Evolutionary conservation across 1,140 invertebrate genomes (phyloP).

Genomic region (Stegodyphus mimosarum): DNA sequence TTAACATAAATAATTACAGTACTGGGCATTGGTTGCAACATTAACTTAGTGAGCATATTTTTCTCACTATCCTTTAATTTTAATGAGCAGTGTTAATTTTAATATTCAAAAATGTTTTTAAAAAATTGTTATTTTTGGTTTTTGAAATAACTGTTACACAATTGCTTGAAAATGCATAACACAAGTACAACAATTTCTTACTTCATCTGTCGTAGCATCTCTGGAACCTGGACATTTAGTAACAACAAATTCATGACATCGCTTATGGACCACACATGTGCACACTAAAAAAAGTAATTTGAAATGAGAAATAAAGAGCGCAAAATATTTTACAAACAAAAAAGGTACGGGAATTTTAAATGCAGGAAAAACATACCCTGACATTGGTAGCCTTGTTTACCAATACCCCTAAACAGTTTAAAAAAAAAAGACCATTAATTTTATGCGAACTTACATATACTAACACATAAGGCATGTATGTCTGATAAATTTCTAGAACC

Average conservation of each 20-base stretch:
- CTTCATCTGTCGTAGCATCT: conserved; percentile 73
- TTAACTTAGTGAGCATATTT: too few species aligned
- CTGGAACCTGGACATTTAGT: conserved; percentile 96
- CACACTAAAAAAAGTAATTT: conserved; percentile 76
- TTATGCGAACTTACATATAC: too few species aligned
- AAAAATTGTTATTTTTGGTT: too few species aligned
- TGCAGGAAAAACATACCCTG: conserved; percentile 80
- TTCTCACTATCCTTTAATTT: too few species aligned
- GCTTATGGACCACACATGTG: conserved; percentile 97
- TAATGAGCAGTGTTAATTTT: too few species aligned
- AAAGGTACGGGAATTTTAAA: neutral
- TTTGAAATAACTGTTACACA: too few species aligned
- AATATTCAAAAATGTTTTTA: too few species aligned
- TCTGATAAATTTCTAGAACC: too few species aligned
- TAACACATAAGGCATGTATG: too few species aligned
- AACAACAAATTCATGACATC: conserved; percentile 93
- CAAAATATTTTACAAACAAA: neutral
- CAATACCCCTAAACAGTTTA: conserved; percentile 85
- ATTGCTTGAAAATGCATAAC: neutral
- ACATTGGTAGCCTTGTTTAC: conserved; percentile 99
- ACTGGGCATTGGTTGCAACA: too few species aligned
- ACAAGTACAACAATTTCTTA: conserved; percentile 58
- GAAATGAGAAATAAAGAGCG: conserved; percentile 6
- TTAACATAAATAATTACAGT: too few species aligned
- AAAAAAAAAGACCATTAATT: too few species aligned